Evolutionary conservation across 2,797 vertebrate genomes (phyloP).

Genomic region (Lutra lutra): DNA sequence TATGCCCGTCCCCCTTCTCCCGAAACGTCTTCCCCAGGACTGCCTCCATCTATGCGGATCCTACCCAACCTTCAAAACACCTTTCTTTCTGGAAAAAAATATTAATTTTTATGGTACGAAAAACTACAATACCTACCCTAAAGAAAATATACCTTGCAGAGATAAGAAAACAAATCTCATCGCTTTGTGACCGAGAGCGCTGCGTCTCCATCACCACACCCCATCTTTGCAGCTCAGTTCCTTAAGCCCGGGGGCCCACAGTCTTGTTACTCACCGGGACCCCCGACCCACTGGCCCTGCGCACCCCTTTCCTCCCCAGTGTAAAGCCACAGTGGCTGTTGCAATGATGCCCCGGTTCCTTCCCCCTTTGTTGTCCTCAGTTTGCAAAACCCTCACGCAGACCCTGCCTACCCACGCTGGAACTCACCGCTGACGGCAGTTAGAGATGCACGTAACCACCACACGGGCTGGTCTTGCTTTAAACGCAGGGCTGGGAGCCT

Average conservation of each 20-base stretch:
- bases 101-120: background rate
- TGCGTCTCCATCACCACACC: background rate
- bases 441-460: background rate
- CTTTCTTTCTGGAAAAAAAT: background rate
- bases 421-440: background rate
- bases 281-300: accelerated
- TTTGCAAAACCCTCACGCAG: background rate
- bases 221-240: background rate
- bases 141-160: background rate
- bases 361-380: background rate
- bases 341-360: too few relatives aligned
- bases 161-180: background rate
- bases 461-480: background rate
- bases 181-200: background rate
- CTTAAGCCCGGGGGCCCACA: too few relatives aligned
- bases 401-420: accelerated
- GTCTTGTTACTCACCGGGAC: background rate
- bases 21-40: background rate
- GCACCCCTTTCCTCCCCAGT: background rate
- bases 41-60: background rate
- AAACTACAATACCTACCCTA: accelerated
- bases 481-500: background rate
- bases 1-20: too few relatives aligned
- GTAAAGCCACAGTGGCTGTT: background rate
- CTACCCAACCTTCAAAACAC: background rate